Conservation (phyloP, 2,113 vertebrate species). For the Plecotus auritus region DNA sequence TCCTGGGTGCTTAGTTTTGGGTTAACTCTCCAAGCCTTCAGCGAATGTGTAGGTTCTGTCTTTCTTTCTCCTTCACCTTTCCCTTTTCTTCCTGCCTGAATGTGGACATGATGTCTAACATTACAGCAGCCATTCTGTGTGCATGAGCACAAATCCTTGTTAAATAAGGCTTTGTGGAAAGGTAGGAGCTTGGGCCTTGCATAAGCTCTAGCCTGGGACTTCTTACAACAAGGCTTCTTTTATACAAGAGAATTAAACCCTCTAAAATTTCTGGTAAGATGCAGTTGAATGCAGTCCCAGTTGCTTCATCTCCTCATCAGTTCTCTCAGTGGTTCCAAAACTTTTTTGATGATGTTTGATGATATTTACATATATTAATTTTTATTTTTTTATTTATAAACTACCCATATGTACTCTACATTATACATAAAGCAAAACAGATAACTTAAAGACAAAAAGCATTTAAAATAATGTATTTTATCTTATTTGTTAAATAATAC, state of each 20-base stretch:
- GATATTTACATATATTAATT: not conserved
- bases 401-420: not conserved
- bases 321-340: not conserved
- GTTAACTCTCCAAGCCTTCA: not conserved
- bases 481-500: not conserved
- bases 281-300: not conserved
- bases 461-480: not conserved
- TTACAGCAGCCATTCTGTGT: not conserved
- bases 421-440: not conserved
- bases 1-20: not conserved
- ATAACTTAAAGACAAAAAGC: not conserved
- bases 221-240: not conserved
- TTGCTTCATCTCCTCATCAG: not conserved
- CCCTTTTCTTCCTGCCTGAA: not conserved
- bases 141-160: not conserved
- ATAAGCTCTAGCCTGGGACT: not conserved
- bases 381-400: conserved; percentile 27
- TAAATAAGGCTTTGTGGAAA: not conserved
- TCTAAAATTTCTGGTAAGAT: not conserved
- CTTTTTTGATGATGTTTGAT: not conserved
- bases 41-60: not conserved
- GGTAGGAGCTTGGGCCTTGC: not conserved
- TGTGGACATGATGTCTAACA: not conserved
- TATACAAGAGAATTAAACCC: not conserved
- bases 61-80: not conserved